Percentiles rank a stretch among this genome's conserved stretches.
phyloP scores from a whole-genome alignment of 1,140 invertebrate genomes.

The Psilanteris sp. region DNA sequence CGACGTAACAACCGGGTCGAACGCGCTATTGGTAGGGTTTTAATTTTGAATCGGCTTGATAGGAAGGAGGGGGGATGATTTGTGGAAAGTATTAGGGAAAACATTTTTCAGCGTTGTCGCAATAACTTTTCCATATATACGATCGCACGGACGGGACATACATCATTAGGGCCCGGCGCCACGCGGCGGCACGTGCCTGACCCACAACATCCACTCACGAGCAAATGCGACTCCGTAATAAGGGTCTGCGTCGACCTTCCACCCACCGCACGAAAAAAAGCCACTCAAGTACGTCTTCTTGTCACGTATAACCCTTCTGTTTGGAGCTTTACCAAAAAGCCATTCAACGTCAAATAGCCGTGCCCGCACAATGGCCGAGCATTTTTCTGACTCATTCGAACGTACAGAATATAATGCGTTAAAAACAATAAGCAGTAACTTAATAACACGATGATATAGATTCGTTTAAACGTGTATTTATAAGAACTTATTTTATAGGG shows the following conservation, averaged over 20 bases:
- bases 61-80: conserved; percentile 45
- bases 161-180: conserved; percentile 73
- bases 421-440: no score
- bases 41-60: not conserved
- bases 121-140: conserved; percentile 77
- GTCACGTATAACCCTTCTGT: conserved; percentile 70
- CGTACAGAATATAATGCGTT: not conserved
- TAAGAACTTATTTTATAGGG: no score
- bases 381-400: conserved; percentile 3
- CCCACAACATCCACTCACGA: conserved; percentile 59
- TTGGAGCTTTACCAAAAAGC: conserved; percentile 67
- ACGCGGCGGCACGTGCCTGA: conserved; percentile 76
- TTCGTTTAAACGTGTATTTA: no score
- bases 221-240: conserved; percentile 37
- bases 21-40: no score
- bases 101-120: conserved; percentile 71
- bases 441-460: no score
- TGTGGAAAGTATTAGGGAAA: conserved; percentile 61
- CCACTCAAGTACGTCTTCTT: conserved; percentile 72
- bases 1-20: no score
- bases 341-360: conserved; percentile 64
- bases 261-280: conserved; percentile 72
- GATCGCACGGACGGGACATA: conserved; percentile 70
- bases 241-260: conserved; percentile 59
- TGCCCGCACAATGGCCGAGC: not conserved